These are phyloP conservation scores for Neolamprologus longior DNA, from an alignment of 2,113 vertebrate genomes.

Conservation along the genomic window DNA sequence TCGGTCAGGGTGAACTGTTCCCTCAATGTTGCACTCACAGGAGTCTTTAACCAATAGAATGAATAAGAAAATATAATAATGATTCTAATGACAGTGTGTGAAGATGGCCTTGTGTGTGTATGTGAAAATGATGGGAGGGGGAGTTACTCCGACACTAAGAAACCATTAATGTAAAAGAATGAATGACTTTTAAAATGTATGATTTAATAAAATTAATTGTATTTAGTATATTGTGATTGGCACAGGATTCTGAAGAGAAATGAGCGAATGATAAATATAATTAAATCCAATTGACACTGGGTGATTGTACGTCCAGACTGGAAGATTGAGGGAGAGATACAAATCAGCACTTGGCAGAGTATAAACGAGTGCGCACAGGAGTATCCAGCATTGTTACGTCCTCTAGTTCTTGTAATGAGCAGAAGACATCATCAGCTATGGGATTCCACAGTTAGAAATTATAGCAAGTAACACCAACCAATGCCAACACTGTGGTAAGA, in stretches of 20 bases:
- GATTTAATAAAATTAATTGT: background rate
- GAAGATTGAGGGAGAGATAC: background rate
- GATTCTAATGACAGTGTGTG: background rate
- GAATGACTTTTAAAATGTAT: background rate
- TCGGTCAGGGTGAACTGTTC: background rate
- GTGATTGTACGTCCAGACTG: background rate
- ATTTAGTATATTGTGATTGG: background rate
- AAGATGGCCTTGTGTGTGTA: background rate
- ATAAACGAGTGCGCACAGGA: accelerated
- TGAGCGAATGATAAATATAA: accelerated
- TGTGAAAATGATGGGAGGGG: background rate
- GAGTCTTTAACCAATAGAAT: background rate
- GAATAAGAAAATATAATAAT: background rate
- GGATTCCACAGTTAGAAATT: background rate
- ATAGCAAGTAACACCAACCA: background rate
- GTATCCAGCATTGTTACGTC: background rate
- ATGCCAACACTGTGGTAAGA: background rate
- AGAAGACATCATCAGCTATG: background rate
- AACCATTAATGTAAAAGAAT: background rate
- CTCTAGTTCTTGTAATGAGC: background rate
- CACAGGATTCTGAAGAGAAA: background rate
- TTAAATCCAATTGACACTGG: background rate
- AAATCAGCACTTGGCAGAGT: background rate
- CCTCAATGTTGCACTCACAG: background rate
- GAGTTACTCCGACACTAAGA: background rate